phyloP scores from a whole-genome alignment of 2,888 invertebrate genomes.

The Globia sparganii region DNA sequence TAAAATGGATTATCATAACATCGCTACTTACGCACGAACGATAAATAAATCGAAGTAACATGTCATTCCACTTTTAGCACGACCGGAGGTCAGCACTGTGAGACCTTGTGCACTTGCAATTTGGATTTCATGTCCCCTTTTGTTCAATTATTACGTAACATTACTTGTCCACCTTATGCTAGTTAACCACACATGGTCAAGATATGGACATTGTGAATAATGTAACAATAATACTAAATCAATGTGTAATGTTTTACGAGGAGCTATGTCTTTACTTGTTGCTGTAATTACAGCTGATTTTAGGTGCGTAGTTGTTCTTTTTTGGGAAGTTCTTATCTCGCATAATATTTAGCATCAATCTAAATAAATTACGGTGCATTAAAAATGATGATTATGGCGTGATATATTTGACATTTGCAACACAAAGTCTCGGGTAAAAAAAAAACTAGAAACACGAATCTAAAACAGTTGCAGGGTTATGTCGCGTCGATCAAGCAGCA shows the following conservation, averaged over 20 bases:
- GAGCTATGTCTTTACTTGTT: constrained; percentile 13
- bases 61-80: constrained; percentile 71
- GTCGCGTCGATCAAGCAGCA: constrained; percentile 11
- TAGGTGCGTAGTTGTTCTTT: not conserved
- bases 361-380: constrained; percentile 16
- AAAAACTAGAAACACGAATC: not conserved
- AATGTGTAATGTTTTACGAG: constrained; percentile 40
- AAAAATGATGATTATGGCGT: not conserved
- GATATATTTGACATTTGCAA: constrained; percentile 4
- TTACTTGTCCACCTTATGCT: constrained; percentile 79
- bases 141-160: constrained; percentile 74
- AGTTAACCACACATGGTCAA: constrained; percentile 73
- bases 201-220: constrained; percentile 58
- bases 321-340: not conserved
- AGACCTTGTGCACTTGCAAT: constrained; percentile 76
- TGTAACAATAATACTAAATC: constrained; percentile 63
- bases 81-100: constrained; percentile 70
- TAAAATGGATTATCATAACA: constrained; percentile 37
- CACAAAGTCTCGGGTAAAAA: not conserved
- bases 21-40: constrained; percentile 48
- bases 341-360: constrained; percentile 10
- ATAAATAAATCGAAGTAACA: constrained; percentile 69
- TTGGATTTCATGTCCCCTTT: constrained; percentile 77
- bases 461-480: constrained; percentile 19
- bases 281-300: constrained; percentile 5